Base-by-base conservation (phyloP, 2,113 vertebrate genomes). In the Macroglossus sobrinus region DNA sequence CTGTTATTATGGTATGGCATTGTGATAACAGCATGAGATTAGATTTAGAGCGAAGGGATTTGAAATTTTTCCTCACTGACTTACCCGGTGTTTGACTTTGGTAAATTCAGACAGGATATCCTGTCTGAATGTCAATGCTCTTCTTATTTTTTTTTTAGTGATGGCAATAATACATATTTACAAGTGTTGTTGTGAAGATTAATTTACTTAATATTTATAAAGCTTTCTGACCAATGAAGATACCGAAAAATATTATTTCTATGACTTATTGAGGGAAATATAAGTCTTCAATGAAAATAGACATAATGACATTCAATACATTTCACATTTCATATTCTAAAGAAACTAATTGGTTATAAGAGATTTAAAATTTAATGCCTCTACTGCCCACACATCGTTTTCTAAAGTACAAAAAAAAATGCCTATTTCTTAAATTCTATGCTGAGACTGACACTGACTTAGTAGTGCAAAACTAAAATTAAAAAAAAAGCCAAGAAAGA, bases 401-500 rank as follows among this genome's bases (percentile, higher is more conserved):
- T 59, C 4, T 66, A 66, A 40, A 59, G 5, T 74, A 59, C 10
- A 7, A 75, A n/a, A 55, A 18, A 9, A 40, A 45, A 18, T 55
- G 2, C 0, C 1, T 75, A 38, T 15, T 84, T 93, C 47, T 88
- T 4, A 68, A 96, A 69, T 33, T 0, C 0, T 40, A 5, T 81
- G 1, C 50, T 7, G 11, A 57, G 8, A 15, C 4, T 74, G 16
- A 50, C 40, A 74, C 4, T 55, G 66, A 15, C 50, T 68, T 64
- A 57, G 55, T 35, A 86, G 33, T 28, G 57, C 85, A 35, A 93
- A 96, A 78, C 33, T 78, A 92, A 94, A 94, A 47, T 78, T n/a
- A n/a, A 59, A 94, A 87, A 93, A 47, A 81, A 55, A 93, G 18
- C 35, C 7, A 69, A 57, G 89, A 7, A 79, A 50, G 19, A 43